Base-by-base conservation (phyloP, 2,797 vertebrate genomes). In the Melanotaenia maccullochi region DNA sequence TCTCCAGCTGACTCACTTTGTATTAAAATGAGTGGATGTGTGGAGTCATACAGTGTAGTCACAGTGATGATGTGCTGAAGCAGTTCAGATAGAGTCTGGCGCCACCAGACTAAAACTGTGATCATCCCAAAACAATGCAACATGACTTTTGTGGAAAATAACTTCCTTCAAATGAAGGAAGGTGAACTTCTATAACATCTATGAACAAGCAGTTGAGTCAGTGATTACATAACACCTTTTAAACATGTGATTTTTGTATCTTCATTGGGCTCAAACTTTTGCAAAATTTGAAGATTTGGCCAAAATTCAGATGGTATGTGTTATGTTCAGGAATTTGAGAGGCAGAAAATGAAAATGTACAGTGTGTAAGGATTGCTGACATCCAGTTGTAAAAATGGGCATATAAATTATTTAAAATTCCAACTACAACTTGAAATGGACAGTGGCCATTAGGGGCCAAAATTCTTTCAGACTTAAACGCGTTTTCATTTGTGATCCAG, bases 1-100 rank as follows among this genome's bases (percentile, higher is more conserved):
- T 35, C 73, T 76, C 40, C 66, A 62, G 73, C 77, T 83, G 81
- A 78, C 44, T 85, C 83, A 74, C 58, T 79, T 75, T 76, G 65
- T 60, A 20, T 76, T 63, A 68, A 49, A 60, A 32, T 55, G 63
- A 81, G 57, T 51, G 36, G 60, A 59, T 60, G 56, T 72, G 66
- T 59, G 52, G 68, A 68, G 65, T 74, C 64, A 51, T 33, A 25
- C 2, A 22, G 57, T n/a, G 60, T 2, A 35, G 64, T 71, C 42
- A 14, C 56, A 55, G 59, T 18, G 36, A 59, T 18, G 56, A 71
- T 14, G 66, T n/a, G 33, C 40, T 44, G 72, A 71, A 55, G 42
- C 40, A 28, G 12, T 33, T 64, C 35, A 62, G 51, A 56, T 28
- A 18, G 49, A 68, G 55, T 18, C 38, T 18, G 25, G 11, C 7